Evolutionary conservation across 2,888 invertebrate species (phyloP).

Genomic region (Sarcophaga caerulescens): DNA sequence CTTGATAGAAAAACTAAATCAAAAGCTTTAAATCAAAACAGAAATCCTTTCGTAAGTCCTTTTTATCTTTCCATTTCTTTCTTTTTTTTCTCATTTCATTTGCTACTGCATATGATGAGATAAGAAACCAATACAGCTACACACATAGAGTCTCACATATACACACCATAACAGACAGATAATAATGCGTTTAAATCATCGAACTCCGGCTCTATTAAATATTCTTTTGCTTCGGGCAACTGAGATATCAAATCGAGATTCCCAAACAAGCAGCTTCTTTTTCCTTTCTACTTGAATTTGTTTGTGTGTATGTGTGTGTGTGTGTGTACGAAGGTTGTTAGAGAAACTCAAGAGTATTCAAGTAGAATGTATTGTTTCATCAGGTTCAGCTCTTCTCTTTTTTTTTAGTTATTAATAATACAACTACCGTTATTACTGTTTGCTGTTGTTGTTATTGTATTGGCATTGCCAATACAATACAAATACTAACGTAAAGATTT

Average conservation of each 20-base stretch:
- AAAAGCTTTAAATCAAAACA: constrained; percentile 50
- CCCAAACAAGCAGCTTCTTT: constrained; percentile 7
- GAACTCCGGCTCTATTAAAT: constrained; percentile 23
- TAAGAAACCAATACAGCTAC: constrained; percentile 17
- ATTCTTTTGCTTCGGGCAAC: constrained; percentile 37
- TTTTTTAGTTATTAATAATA: background rate
- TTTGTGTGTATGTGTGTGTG: background rate
- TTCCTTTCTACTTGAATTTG: background rate
- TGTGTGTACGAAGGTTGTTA: background rate
- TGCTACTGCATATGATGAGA: constrained; percentile 20
- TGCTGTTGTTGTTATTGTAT: constrained; percentile 23
- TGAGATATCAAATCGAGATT: constrained; percentile 41
- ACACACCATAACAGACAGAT: background rate
- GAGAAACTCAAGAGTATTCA: background rate
- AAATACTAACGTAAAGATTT: too few relatives aligned
- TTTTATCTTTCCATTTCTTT: background rate
- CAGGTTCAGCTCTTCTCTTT: background rate
- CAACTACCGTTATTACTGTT: background rate
- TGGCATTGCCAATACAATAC: background rate
- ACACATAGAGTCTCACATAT: background rate
- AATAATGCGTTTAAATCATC: constrained; percentile 22
- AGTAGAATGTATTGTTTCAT: constrained; percentile 44
- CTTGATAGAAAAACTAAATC: constrained; percentile 52
- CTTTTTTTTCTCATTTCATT: background rate
- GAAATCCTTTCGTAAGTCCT: constrained; percentile 61